phyloP scores from a whole-genome alignment of 2,113 vertebrate species.

The Corythaixoides concolor region DNA sequence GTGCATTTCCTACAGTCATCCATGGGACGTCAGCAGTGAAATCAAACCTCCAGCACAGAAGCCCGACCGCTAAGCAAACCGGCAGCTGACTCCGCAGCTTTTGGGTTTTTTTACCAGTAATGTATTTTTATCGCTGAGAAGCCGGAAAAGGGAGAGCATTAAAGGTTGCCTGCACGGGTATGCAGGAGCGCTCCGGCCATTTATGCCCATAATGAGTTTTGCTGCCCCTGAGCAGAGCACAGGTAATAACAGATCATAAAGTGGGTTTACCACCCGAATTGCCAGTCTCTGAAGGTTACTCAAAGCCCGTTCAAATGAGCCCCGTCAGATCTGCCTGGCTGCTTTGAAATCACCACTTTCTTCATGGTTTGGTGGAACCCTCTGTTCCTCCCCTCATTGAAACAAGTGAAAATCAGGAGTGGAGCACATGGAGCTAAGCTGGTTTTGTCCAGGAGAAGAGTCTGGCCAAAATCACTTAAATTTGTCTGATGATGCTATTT shows the following conservation, averaged over 20 bases:
- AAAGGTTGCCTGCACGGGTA: background rate
- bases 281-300: constrained; percentile 8
- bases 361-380: background rate
- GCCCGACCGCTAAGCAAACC: background rate
- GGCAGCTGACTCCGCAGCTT: background rate
- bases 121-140: background rate
- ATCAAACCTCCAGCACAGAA: constrained; percentile 1
- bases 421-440: background rate
- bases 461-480: background rate
- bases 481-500: background rate
- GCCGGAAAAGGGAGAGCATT: background rate
- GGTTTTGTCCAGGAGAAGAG: background rate
- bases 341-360: background rate
- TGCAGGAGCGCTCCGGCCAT: background rate
- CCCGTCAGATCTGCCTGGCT: background rate
- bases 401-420: background rate
- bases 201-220: background rate
- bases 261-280: background rate
- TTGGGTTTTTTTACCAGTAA: background rate
- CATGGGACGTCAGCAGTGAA: background rate
- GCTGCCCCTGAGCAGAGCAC: constrained; percentile 35
- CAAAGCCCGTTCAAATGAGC: background rate
- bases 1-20: background rate
- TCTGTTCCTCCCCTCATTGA: background rate
- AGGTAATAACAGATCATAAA: constrained; percentile 44